These are phyloP conservation scores for Phalanger gymnotis DNA, from an alignment of 2,797 vertebrate genomes.

Conservation along the genomic window DNA sequence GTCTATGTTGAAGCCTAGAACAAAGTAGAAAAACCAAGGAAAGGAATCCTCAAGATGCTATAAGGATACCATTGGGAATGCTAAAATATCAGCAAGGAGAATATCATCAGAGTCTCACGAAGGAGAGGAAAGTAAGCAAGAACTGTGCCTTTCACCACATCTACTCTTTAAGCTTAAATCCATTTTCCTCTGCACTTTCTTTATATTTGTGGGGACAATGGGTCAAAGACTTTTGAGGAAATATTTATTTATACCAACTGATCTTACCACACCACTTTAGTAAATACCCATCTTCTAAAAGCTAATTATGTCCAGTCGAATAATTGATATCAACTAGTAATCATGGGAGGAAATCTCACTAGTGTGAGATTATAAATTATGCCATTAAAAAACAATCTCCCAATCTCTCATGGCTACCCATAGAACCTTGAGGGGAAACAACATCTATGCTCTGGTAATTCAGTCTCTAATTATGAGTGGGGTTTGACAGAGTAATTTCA, in stretches of 20 bases:
- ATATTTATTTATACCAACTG: background rate
- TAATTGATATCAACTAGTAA: background rate
- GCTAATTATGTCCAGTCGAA: background rate
- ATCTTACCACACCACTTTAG: background rate
- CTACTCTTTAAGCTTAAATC: background rate
- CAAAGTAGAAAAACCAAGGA: background rate
- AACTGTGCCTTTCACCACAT: background rate
- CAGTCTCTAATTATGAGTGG: background rate
- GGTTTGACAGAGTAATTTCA: background rate
- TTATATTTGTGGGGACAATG: background rate
- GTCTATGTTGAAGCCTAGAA: background rate
- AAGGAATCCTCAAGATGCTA: background rate
- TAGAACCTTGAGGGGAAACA: background rate
- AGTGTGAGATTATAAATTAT: background rate
- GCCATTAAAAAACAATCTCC: background rate
- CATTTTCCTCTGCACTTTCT: background rate
- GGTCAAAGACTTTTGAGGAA: background rate
- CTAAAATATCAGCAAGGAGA: background rate
- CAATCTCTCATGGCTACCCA: background rate
- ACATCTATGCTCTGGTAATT: background rate
- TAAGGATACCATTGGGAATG: background rate
- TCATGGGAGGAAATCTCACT: background rate
- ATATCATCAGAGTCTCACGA: background rate
- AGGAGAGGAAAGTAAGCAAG: background rate
- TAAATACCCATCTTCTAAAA: background rate